Conservation (phyloP, 2,113 vertebrate genomes). For the Mobula hypostoma region DNA sequence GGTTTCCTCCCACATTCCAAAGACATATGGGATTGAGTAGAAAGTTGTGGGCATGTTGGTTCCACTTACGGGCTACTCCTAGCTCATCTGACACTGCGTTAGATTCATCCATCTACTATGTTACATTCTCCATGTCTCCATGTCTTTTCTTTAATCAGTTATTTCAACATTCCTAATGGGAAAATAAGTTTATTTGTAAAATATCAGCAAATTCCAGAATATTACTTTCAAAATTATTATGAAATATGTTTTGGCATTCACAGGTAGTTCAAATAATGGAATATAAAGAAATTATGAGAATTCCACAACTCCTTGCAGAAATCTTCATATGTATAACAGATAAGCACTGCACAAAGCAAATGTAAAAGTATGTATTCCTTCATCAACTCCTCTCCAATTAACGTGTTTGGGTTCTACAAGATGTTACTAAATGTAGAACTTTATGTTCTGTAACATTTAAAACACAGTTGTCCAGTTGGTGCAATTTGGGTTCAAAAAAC, state of each 20-base stretch:
- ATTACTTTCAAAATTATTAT: background rate
- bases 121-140: too few relatives aligned
- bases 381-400: background rate
- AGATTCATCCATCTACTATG: too few relatives aligned
- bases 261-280: too few relatives aligned
- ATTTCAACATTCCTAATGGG: background rate
- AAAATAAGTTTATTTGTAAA: background rate
- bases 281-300: background rate
- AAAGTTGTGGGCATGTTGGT: too few relatives aligned
- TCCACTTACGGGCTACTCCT: too few relatives aligned
- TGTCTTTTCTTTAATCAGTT: too few relatives aligned
- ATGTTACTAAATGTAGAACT: background rate
- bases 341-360: slow-evolving; percentile 3
- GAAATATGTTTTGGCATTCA: too few relatives aligned
- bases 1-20: too few relatives aligned
- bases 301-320: background rate
- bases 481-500: background rate
- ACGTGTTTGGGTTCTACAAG: background rate
- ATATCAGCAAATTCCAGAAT: background rate
- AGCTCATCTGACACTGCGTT: too few relatives aligned
- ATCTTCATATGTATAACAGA: background rate
- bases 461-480: background rate
- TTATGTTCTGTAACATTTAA: background rate
- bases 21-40: too few relatives aligned
- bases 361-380: background rate